These are phyloP conservation scores for Muscicapa comitata DNA, from an alignment of 2,797 vertebrate species.

Conservation along the genomic window DNA sequence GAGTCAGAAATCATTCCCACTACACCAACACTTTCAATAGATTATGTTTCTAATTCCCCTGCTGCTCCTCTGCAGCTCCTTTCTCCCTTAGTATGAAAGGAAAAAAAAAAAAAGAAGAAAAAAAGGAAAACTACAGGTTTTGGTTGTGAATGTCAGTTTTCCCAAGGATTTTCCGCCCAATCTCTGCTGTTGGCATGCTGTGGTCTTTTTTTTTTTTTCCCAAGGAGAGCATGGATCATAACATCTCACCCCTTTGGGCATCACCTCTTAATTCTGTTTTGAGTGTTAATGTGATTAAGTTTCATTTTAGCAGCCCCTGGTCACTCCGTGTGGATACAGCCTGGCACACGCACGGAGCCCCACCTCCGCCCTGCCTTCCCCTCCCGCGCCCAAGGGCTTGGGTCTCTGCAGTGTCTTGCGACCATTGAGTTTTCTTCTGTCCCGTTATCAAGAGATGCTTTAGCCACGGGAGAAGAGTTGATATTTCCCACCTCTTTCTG, in stretches of 20 bases:
- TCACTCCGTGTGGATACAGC: accelerated
- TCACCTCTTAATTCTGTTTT: not conserved
- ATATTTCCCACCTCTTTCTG: not conserved
- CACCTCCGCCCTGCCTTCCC: not conserved
- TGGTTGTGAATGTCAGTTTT: not conserved
- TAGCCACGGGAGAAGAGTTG: not conserved
- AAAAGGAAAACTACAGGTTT: not conserved
- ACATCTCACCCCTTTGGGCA: not conserved
- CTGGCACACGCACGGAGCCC: not conserved
- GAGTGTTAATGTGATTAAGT: not conserved
- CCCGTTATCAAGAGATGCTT: not conserved
- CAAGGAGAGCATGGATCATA: not conserved
- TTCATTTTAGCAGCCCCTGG: not conserved
- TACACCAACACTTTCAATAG: not conserved
- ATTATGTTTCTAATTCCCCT: not conserved
- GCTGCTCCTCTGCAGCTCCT: not conserved
- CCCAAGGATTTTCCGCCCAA: accelerated
- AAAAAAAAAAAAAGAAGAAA: not conserved
- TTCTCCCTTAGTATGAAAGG: not conserved
- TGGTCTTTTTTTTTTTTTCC: not conserved
- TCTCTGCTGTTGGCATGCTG: accelerated
- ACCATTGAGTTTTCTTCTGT: accelerated
- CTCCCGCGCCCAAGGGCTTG: accelerated
- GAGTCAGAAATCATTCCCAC: not conserved
- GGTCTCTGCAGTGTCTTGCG: not conserved